Evolutionary conservation across 2,113 vertebrate genomes (phyloP).

Genomic region (Dasyurus viverrinus): DNA sequence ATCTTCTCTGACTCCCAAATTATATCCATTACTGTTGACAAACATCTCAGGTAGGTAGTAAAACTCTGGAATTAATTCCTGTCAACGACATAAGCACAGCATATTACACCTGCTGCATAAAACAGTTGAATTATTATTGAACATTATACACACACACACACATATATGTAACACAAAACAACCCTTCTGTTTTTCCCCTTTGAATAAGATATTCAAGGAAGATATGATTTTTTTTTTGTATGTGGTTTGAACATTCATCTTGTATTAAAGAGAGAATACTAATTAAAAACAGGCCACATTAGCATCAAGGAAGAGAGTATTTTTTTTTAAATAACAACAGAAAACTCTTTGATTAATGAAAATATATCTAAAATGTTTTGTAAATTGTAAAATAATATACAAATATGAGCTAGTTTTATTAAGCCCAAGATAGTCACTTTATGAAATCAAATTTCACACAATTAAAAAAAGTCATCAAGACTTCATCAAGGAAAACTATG

Average conservation of each 20-base stretch:
- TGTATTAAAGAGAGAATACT: neutral
- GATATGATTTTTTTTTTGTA: constrained; percentile 40
- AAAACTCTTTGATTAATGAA: neutral
- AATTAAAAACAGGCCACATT: constrained; percentile 21
- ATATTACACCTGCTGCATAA: constrained; percentile 30
- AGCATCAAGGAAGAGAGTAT: constrained; percentile 17
- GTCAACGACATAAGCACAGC: constrained; percentile 59
- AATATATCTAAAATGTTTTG: neutral
- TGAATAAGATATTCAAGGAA: constrained; percentile 7
- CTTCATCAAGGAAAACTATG: neutral
- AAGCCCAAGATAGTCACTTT: neutral
- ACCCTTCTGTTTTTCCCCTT: constrained; percentile 5
- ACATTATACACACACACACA: neutral
- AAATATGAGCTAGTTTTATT: neutral
- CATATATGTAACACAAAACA: neutral
- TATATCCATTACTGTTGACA: constrained; percentile 96
- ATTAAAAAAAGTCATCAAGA: neutral
- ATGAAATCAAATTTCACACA: neutral
- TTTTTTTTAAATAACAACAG: neutral
- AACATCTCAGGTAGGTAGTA: constrained; percentile 99
- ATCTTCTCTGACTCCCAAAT: constrained; percentile 93
- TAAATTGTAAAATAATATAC: neutral
- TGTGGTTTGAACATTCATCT: neutral
- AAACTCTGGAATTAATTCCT: constrained; percentile 98
- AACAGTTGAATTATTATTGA: constrained; percentile 22